phyloP scores from a whole-genome alignment of 2,797 vertebrate species.

The Vireo griseus region DNA sequence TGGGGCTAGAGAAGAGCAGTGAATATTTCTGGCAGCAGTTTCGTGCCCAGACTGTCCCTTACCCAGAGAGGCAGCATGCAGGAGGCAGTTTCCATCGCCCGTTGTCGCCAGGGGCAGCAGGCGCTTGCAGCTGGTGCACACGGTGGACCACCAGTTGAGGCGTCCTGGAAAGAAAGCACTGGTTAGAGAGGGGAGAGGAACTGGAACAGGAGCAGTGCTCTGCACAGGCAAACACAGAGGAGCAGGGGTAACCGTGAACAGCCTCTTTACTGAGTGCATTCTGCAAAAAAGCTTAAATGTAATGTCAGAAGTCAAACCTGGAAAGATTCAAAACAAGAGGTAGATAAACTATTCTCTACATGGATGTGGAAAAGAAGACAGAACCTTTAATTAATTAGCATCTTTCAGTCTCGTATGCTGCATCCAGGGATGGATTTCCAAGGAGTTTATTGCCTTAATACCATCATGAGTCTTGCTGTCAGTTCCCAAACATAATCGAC shows the following conservation, averaged over 20 bases:
- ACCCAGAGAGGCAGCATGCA: constrained; percentile 97
- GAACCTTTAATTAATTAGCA: neutral
- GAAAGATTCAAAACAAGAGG: neutral
- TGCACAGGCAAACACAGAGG: neutral
- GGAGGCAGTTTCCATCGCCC: constrained; percentile 96
- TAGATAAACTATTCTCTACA: neutral
- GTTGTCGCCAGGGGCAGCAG: constrained; percentile 96
- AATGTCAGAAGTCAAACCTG: neutral
- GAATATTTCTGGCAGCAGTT: neutral
- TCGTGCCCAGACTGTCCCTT: constrained; percentile 21
- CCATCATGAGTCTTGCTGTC: neutral
- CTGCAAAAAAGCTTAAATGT: neutral
- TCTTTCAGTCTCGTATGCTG: neutral
- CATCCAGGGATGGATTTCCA: neutral
- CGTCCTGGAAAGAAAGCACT: constrained; percentile 79
- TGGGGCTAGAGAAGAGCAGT: neutral
- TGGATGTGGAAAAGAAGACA: neutral
- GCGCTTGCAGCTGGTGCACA: constrained; percentile 95
- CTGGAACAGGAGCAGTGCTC: accelerated
- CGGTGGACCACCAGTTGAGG: constrained; percentile 98
- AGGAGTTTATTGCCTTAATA: neutral
- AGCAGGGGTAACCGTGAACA: neutral
- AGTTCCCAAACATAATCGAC: neutral
- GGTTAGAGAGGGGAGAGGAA: neutral
- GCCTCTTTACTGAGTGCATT: neutral